Evolutionary conservation across 1,140 invertebrate species (phyloP).

Genomic region (Samia ricini): DNA sequence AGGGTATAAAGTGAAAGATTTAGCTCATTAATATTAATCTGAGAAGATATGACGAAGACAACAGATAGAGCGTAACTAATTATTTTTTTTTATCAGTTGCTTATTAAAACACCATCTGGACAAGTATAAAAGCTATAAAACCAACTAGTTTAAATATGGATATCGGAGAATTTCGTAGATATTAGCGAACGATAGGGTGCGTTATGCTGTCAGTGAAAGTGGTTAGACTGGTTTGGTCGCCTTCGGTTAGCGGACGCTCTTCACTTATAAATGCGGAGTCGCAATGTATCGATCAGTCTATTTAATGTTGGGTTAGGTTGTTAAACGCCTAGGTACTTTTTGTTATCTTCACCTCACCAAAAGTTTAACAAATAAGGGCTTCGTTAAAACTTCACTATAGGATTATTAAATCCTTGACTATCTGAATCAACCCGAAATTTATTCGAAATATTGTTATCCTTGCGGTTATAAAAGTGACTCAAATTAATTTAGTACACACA

Average conservation of each 20-base stretch:
- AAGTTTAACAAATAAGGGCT: neutral
- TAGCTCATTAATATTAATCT: too few relatives aligned
- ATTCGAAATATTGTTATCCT: neutral
- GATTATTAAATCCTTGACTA: too few relatives aligned
- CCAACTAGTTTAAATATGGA: neutral
- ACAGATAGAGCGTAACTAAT: too few relatives aligned
- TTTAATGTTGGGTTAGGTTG: too few relatives aligned
- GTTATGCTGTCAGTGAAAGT: constrained; percentile 65
- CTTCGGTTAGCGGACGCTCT: constrained; percentile 19
- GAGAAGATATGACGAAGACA: too few relatives aligned
- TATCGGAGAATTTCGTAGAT: neutral
- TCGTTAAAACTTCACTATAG: too few relatives aligned
- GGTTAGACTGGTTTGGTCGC: constrained; percentile 34
- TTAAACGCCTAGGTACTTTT: neutral
- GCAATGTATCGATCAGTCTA: neutral
- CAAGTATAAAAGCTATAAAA: too few relatives aligned
- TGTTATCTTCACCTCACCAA: neutral
- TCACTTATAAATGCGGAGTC: constrained; percentile 16
- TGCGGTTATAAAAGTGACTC: too few relatives aligned
- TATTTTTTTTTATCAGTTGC: too few relatives aligned
- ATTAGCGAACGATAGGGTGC: constrained; percentile 21
- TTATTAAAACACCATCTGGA: too few relatives aligned
- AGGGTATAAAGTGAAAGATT: too few relatives aligned
- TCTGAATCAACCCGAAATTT: neutral
- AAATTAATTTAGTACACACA: too few relatives aligned